Evolutionary conservation across 1,140 invertebrate genomes (phyloP), one percentile per base, ranked within the genome.

Genomic region (Aphaenogaster rudis): DNA sequence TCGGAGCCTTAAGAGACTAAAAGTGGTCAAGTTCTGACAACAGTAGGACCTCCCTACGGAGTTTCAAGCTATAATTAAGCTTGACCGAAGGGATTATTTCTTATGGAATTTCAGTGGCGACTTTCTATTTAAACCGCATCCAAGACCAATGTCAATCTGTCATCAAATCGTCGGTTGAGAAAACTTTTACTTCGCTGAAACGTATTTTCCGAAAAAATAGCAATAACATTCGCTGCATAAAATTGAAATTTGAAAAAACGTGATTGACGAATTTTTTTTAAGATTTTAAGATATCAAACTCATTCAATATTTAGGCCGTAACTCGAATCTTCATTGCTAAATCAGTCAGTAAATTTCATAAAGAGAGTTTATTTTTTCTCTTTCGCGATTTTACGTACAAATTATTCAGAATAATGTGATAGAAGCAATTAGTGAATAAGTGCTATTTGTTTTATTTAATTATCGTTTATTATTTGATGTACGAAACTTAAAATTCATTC

Each of bases 11-110:
- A 64, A 76, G 61, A 48, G 57, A 63, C 6, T 66, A 59, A 91
- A 89, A 79, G 63, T 69, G 72, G n/a, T 15, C 71, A 3, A 90
- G 85, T 91, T 94, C 91, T 90, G 89, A 89, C 90, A 88, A 86
- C 63, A 66, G 71, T 77, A 57, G 28, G 89, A 92, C 86, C 88
- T 91, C 86, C 93, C 74, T 28, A 28, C 28, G 72, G 1, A 63
- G 86, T 71, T 80, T 87, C 89, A 86, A 91, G 86, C 88, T 82
- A 88, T 92, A 94, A 94, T 93, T 93, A 93, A 91, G 89, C 85
- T 77, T 86, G 57, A 72, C 71, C 71, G 59, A 33, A 39, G 11
- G 86, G 90, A 91, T 93, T 93, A 93, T 89, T 88, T 85, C 77
- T 77, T 86, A 45, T 63, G n/a, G 39, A 1, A 13, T 50, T 28